These are phyloP conservation scores for Melanchra persicariae DNA, from an alignment of 2,888 invertebrate species.

Conservation along the genomic window DNA sequence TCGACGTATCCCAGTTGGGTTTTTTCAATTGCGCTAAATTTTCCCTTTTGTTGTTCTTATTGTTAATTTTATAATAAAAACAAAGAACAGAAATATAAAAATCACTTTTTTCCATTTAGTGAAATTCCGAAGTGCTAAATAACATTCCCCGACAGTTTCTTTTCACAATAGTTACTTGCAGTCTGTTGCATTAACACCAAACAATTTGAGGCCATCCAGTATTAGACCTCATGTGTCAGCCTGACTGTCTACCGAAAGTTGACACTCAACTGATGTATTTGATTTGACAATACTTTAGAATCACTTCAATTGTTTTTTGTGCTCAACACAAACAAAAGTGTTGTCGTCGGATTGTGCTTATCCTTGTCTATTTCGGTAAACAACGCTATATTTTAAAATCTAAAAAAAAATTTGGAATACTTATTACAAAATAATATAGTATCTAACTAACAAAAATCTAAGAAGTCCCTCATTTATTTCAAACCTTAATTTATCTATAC, in stretches of 20 bases:
- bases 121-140: background rate
- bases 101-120: background rate
- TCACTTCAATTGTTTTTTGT: conserved; percentile 16
- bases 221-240: conserved; percentile 27
- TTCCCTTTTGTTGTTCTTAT: background rate
- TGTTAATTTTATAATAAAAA: background rate
- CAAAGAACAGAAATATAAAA: too few species aligned
- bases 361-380: too few species aligned
- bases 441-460: too few species aligned
- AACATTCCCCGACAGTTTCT: background rate
- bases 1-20: background rate
- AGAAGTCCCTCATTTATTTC: too few species aligned
- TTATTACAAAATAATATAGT: too few species aligned
- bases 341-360: background rate
- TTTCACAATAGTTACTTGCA: conserved; percentile 4
- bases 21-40: background rate
- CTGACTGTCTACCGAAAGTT: background rate
- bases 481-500: too few species aligned
- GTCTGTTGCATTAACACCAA: conserved; percentile 4
- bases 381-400: too few species aligned
- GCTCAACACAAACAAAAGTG: background rate
- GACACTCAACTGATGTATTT: conserved; percentile 17
- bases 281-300: conserved; percentile 7
- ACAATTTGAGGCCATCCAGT: conserved; percentile 18
- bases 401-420: too few species aligned